phyloP scores from a whole-genome alignment of 2,797 vertebrate species.

The Molothrus aeneus region DNA sequence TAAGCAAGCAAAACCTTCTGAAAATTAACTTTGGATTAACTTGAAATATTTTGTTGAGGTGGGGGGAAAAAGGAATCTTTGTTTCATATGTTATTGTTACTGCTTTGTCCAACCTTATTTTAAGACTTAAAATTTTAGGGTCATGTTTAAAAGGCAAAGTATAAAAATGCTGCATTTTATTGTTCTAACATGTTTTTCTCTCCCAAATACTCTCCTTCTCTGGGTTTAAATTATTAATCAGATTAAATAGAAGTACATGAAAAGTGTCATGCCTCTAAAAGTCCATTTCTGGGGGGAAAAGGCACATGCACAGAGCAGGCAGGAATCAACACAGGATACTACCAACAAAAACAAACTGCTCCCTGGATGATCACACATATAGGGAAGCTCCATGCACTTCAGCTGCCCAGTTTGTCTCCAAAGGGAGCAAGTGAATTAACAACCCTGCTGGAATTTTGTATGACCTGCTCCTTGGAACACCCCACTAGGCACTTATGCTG shows the following conservation, averaged over 20 bases:
- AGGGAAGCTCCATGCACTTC: background rate
- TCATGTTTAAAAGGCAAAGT: background rate
- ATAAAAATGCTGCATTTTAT: background rate
- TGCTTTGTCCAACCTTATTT: background rate
- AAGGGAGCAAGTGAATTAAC: background rate
- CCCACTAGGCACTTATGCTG: background rate
- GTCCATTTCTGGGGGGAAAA: background rate
- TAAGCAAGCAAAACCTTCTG: background rate
- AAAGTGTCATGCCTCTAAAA: background rate
- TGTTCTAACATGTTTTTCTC: background rate
- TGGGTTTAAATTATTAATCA: background rate
- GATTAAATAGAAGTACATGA: background rate
- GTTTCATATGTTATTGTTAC: background rate
- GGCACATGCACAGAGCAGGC: fast-evolving
- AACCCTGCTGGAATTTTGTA: background rate
- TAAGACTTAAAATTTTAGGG: background rate
- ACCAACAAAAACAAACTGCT: background rate
- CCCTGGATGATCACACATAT: fast-evolving
- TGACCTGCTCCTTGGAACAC: background rate
- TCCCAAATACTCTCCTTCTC: background rate
- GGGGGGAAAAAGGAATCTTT: background rate
- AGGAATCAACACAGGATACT: background rate
- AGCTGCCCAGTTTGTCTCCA: background rate
- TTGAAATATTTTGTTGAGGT: background rate
- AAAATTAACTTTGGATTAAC: conserved; percentile 32